Evolutionary conservation across 2,113 vertebrate genomes (phyloP), one percentile per base, ranked within the genome.

Genomic region (Petromus typicus): DNA sequence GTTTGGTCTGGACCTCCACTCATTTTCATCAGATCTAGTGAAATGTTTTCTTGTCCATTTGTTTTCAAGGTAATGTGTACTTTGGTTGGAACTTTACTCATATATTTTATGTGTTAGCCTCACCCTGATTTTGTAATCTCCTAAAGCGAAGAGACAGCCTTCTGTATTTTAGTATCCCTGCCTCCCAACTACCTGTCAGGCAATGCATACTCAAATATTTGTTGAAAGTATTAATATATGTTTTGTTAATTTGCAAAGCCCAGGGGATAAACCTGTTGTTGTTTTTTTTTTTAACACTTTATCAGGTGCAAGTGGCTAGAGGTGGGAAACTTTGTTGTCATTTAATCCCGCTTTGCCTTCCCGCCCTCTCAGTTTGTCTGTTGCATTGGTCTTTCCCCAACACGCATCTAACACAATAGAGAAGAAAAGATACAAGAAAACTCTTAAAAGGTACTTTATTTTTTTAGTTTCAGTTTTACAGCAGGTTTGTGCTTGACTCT

Each of bases 191-290:
- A 95, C 92, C 78, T 96, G 43, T 92, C 84, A 96, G 86, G 93
- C 94, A 96, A 93, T 95, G 89, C 69, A 94, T 91, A 91, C 80
- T 97, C 81, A 89, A 96, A 96, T 96, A 97, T 97, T 97, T 95
- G 94, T 84, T 76, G 76, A 97, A 97, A 95, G 80, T 96, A 96
- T 96, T 96, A 96, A 89, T 90, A 81, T 85, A 56, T 25, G 12
- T 79, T 73, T 93, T 94, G 75, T 57, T 56, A 91, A 93, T 88
- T 94, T 95, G 57, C 51, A 95, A 89, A 93, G 94, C 95, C 64
- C 23, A 23, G 81, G 83, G 91, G 86, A 95, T 91, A 95, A 86
- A 91, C 92, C 90, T 93, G 92, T 89, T 81, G 61, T 22, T 64
- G 34, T 51, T 59, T 87, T 82, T 82, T 86, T 89, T 87, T 87